phyloP scores from a whole-genome alignment of 1,140 invertebrate genomes.

The Pseudomyrmex pallidus region DNA sequence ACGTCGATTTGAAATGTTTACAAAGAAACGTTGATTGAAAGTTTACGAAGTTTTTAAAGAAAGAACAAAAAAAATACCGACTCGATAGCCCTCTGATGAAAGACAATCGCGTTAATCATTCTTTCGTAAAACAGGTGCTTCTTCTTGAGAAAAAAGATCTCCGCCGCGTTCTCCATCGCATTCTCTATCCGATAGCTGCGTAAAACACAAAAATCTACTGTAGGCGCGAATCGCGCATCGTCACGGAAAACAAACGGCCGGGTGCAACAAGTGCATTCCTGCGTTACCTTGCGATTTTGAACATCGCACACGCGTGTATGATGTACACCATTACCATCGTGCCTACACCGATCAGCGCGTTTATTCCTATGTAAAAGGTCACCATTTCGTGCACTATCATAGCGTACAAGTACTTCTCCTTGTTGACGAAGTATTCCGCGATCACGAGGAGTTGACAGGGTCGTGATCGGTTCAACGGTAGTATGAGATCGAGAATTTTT shows the following conservation, averaged over 20 bases:
- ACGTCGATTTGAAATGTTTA: no score
- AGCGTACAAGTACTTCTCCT: conserved; percentile 33
- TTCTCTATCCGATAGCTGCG: background rate
- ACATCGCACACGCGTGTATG: background rate
- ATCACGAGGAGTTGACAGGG: background rate
- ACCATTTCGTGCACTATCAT: background rate
- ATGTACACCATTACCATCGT: background rate
- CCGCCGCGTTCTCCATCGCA: background rate
- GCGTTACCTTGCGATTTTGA: conserved; percentile 2
- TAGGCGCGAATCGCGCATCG: background rate
- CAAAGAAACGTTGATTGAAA: no score
- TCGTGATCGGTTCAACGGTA: conserved; percentile 5
- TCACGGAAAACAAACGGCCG: background rate
- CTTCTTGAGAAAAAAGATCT: background rate
- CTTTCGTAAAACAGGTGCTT: background rate
- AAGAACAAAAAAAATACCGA: background rate
- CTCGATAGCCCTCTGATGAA: background rate
- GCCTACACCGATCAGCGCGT: background rate
- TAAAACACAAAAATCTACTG: background rate
- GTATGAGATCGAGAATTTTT: background rate
- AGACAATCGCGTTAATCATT: background rate
- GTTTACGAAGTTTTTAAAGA: no score
- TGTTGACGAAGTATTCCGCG: conserved; percentile 63
- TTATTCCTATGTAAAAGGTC: background rate
- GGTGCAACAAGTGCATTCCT: background rate